Percentiles rank a stretch among this genome's conserved stretches.
These are phyloP conservation scores for Hirtodrosophila confusa DNA, from an alignment of 2,888 invertebrate species.

Conservation along the genomic window DNA sequence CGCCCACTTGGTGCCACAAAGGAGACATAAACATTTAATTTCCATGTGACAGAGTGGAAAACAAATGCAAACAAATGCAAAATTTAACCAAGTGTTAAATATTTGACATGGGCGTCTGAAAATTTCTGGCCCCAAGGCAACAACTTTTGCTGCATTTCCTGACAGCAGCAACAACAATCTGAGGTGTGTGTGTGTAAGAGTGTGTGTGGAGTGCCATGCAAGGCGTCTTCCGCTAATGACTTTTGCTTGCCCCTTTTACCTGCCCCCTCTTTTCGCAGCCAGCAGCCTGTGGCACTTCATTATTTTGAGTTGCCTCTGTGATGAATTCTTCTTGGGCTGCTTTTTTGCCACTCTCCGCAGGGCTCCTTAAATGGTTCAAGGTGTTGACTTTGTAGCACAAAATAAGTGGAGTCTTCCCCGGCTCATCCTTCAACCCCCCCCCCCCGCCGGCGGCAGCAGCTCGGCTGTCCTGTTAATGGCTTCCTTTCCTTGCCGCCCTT, in stretches of 20 bases:
- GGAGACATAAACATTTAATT: constrained; percentile 79
- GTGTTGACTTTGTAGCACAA: constrained; percentile 71
- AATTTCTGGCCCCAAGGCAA: constrained; percentile 54
- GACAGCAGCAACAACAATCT: constrained; percentile 41
- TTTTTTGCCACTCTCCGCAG: constrained; percentile 7
- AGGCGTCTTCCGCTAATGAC: constrained; percentile 72
- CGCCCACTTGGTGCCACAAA: constrained; percentile 73
- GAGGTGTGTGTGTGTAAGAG: constrained; percentile 14
- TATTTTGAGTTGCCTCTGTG: constrained; percentile 67
- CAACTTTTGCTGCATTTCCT: constrained; percentile 70
- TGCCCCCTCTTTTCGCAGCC: background rate
- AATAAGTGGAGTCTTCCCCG: constrained; percentile 45
- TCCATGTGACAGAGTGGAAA: constrained; percentile 59
- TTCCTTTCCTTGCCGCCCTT: constrained; percentile 41
- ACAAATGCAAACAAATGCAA: constrained; percentile 53
- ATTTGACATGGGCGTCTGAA: constrained; percentile 68
- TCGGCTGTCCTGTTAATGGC: constrained; percentile 63
- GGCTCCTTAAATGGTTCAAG: constrained; percentile 71
- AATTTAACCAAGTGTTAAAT: constrained; percentile 76
- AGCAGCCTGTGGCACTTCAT: constrained; percentile 61
- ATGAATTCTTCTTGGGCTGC: constrained; percentile 46
- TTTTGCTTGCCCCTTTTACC: constrained; percentile 51
- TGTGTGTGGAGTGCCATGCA: constrained; percentile 34
- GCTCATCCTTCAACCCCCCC: background rate
- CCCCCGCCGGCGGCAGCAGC: background rate